phyloP scores from a whole-genome alignment of 2,113 vertebrate genomes.

The Psittacula cyanocephala region DNA sequence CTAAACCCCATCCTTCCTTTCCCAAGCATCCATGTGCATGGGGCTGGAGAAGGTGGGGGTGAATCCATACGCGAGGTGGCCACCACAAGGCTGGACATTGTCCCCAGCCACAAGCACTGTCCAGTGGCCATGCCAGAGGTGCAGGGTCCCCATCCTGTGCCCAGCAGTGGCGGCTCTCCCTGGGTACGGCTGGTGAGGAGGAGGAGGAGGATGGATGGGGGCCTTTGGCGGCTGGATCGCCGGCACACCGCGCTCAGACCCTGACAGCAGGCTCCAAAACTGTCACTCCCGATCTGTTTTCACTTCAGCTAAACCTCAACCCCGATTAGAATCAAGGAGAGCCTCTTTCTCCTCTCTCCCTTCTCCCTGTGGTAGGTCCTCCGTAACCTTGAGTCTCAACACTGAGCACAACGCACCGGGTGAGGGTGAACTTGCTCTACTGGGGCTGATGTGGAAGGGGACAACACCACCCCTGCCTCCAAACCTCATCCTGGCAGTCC shows the following conservation, averaged over 20 bases:
- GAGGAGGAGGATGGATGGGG: not conserved
- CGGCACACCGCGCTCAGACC: not conserved
- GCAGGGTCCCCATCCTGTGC: fast-evolving
- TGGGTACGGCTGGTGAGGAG: not conserved
- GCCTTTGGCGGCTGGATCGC: conserved; percentile 10
- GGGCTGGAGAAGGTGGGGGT: not conserved
- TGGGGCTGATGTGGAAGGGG: not conserved
- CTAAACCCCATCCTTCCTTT: not conserved
- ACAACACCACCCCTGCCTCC: not conserved
- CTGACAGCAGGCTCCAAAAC: conserved; percentile 73
- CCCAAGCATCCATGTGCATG: not conserved
- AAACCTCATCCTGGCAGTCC: fast-evolving
- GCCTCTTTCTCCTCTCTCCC: not conserved
- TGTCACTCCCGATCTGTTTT: conserved; percentile 81
- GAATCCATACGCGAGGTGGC: fast-evolving
- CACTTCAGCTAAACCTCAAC: conserved; percentile 74
- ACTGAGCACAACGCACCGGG: not conserved
- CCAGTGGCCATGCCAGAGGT: fast-evolving
- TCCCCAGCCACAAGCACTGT: not conserved
- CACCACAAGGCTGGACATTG: not conserved
- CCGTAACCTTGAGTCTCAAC: not conserved
- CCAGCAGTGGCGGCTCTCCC: not conserved
- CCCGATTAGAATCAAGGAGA: conserved; percentile 71
- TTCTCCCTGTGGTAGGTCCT: not conserved
- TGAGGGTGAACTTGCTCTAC: not conserved